These are phyloP conservation scores for Lithosia quadra DNA, from an alignment of 2,888 invertebrate genomes.

Conservation along the genomic window DNA sequence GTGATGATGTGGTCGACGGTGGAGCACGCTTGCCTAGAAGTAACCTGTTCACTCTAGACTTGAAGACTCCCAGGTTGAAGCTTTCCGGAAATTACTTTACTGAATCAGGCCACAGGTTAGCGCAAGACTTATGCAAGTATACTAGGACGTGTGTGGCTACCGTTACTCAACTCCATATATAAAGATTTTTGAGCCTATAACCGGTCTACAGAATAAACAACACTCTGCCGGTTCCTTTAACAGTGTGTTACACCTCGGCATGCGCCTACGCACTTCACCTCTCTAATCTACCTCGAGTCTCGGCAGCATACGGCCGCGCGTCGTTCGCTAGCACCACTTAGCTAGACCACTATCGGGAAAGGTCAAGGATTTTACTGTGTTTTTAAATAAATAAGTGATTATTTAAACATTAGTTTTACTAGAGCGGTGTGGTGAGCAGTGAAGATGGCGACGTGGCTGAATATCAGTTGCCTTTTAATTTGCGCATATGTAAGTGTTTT, in stretches of 20 bases:
- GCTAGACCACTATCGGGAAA: neutral
- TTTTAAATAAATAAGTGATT: neutral
- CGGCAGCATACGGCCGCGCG: neutral
- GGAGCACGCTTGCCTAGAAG: no score
- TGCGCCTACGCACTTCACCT: neutral
- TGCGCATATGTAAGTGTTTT: constrained; percentile 19
- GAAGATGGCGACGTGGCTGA: constrained; percentile 3
- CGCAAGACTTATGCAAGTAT: no score
- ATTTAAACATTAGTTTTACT: neutral
- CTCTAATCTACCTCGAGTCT: neutral
- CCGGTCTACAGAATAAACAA: no score
- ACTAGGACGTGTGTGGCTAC: no score
- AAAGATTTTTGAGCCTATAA: neutral
- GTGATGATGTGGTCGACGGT: no score
- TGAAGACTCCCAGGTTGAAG: no score
- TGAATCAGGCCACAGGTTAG: no score
- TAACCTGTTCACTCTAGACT: no score
- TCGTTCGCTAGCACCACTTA: neutral
- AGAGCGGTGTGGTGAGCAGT: neutral
- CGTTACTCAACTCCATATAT: no score
- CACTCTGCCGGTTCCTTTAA: no score
- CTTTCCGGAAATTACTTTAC: no score
- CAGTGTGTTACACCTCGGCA: neutral
- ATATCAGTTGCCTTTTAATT: neutral
- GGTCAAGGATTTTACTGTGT: neutral